Evolutionary conservation across 2,113 vertebrate genomes (phyloP).

Genomic region (Neoarius graeffei): DNA sequence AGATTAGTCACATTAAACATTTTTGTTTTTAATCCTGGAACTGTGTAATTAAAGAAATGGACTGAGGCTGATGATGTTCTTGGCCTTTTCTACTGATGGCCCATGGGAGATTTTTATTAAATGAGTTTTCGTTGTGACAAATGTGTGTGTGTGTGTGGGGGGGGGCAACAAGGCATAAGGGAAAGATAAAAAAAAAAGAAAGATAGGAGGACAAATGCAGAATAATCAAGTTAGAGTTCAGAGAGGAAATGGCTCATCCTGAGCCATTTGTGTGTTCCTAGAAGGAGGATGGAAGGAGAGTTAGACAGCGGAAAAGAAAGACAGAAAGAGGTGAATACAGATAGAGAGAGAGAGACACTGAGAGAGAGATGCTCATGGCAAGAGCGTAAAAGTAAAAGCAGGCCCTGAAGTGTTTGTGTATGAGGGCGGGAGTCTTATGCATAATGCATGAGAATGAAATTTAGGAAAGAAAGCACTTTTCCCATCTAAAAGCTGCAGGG

Average conservation of each 20-base stretch:
- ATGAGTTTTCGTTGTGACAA: conserved; percentile 69
- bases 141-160: conserved; percentile 60
- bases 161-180: conserved; percentile 13
- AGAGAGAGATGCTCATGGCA: conserved; percentile 22
- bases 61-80: conserved; percentile 56
- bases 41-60: conserved; percentile 42
- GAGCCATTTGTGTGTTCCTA: conserved; percentile 73
- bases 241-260: conserved; percentile 74
- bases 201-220: conserved; percentile 59
- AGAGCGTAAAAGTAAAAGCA: conserved; percentile 40
- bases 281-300: conserved; percentile 58
- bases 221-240: conserved; percentile 80
- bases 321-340: conserved; percentile 42
- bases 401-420: conserved; percentile 16
- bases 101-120: conserved; percentile 69
- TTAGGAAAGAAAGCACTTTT: conserved; percentile 62
- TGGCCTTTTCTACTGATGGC: conserved; percentile 65
- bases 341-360: conserved; percentile 38
- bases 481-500: conserved; percentile 54
- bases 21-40: conserved; percentile 2
- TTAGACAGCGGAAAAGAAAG: neutral
- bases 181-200: conserved; percentile 67
- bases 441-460: conserved; percentile 77
- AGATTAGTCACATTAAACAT: neutral
- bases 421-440: conserved; percentile 63